Percentiles rank a stretch among this genome's conserved stretches.
phyloP scores from a whole-genome alignment of 1,140 invertebrate genomes.

The Orussus abietinus region DNA sequence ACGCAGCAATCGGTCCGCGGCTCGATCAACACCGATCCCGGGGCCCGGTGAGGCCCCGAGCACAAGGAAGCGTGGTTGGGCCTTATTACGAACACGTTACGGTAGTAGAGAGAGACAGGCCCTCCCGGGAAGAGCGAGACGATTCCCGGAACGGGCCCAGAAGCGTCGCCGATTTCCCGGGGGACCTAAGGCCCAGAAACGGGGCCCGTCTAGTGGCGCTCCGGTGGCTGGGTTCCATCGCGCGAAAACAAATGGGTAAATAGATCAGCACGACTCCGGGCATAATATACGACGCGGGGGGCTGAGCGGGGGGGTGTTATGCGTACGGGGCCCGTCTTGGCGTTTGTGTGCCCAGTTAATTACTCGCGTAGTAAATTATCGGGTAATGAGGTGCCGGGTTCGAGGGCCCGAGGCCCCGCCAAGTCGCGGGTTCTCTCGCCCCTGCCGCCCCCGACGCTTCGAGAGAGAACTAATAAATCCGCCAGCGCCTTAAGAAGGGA shows the following conservation, averaged over 20 bases:
- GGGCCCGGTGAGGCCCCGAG: too few relatives aligned
- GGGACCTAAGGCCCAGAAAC: too few relatives aligned
- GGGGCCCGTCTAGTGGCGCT: too few relatives aligned
- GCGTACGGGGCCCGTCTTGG: slow-evolving; percentile 29
- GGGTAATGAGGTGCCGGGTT: slow-evolving; percentile 52
- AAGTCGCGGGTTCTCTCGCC: slow-evolving; percentile 14
- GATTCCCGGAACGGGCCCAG: too few relatives aligned
- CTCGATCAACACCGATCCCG: slow-evolving; percentile 12
- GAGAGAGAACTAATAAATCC: slow-evolving; percentile 50
- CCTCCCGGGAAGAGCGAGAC: too few relatives aligned
- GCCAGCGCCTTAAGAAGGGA: slow-evolving; percentile 44
- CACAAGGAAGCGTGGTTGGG: too few relatives aligned
- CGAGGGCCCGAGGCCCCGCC: slow-evolving; percentile 34
- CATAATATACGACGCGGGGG: slow-evolving; percentile 18
- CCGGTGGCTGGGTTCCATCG: slow-evolving; percentile 10
- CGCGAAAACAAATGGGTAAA: slow-evolving; percentile 40
- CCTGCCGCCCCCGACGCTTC: slow-evolving; percentile 28
- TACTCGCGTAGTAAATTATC: slow-evolving; percentile 54
- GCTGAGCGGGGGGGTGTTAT: slow-evolving; percentile 24
- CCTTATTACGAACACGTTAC: too few relatives aligned
- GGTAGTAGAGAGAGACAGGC: too few relatives aligned
- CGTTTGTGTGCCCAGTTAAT: slow-evolving; percentile 53
- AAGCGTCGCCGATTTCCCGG: too few relatives aligned
- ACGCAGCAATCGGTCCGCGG: slow-evolving; percentile 11
- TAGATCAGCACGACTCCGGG: slow-evolving; percentile 33